Conservation (phyloP, 2,113 vertebrate species). For the Caranx melampygus region DNA sequence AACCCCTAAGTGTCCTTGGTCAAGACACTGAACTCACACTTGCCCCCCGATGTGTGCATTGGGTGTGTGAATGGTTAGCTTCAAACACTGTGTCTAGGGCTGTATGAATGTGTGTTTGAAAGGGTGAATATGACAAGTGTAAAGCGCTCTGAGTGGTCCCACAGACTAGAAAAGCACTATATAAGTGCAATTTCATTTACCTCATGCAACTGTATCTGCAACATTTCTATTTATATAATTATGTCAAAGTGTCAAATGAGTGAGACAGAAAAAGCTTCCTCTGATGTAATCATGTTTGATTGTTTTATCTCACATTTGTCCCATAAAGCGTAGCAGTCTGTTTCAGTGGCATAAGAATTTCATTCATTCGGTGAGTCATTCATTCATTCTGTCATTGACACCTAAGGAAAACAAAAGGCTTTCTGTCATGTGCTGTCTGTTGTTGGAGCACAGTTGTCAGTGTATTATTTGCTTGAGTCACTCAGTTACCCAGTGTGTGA, state of each 20-base stretch:
- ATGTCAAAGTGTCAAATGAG: too few relatives aligned
- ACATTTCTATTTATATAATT: not conserved
- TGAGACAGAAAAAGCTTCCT: not conserved
- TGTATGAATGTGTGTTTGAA: too few relatives aligned
- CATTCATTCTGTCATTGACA: conserved; percentile 32
- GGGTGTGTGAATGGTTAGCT: too few relatives aligned
- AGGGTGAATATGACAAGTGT: too few relatives aligned
- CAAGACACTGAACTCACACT: too few relatives aligned
- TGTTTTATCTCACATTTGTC: not conserved
- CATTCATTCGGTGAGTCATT: conserved; percentile 29
- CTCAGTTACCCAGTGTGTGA: conserved; percentile 24
- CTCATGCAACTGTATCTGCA: not conserved
- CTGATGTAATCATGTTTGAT: not conserved
- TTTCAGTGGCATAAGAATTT: conserved; percentile 20
- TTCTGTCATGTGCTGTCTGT: conserved; percentile 33
- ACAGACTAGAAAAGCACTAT: too few relatives aligned
- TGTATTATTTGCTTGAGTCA: conserved; percentile 45
- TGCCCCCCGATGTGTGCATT: too few relatives aligned
- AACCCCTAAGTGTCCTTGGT: too few relatives aligned
- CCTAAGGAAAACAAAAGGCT: conserved; percentile 58
- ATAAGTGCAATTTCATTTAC: too few relatives aligned
- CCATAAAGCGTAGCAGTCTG: not conserved
- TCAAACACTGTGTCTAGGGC: too few relatives aligned
- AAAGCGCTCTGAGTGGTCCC: too few relatives aligned
- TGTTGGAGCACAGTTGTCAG: conserved; percentile 36